phyloP scores from a whole-genome alignment of 2,797 vertebrate genomes.

The Protosalanx chinensis region DNA sequence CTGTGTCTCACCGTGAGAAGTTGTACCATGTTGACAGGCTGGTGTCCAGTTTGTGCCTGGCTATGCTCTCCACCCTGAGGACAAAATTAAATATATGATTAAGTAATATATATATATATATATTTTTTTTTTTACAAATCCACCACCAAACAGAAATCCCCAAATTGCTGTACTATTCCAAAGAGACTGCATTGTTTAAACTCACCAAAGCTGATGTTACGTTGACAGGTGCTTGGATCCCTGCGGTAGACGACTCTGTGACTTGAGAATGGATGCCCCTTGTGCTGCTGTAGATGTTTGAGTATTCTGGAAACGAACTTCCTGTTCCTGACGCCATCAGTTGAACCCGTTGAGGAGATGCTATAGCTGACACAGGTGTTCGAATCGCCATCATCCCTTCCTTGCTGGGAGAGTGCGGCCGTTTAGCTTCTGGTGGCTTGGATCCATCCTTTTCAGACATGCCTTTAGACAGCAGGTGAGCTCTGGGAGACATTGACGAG shows the following conservation, averaged over 20 bases:
- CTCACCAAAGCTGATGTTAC: constrained; percentile 84
- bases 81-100: constrained; percentile 46
- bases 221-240: constrained; percentile 79
- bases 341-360: constrained; percentile 85
- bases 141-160: background rate
- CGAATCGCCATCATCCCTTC: constrained; percentile 85
- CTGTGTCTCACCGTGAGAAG: constrained; percentile 84
- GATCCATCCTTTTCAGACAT: constrained; percentile 84
- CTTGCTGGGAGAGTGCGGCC: constrained; percentile 83
- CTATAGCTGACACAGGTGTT: constrained; percentile 73
- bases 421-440: constrained; percentile 82
- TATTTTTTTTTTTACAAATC: no score
- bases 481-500: constrained; percentile 75
- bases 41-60: constrained; percentile 74
- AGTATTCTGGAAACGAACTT: constrained; percentile 86
- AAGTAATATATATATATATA: background rate
- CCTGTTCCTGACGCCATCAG: constrained; percentile 81
- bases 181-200: background rate
- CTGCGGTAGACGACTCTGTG: constrained; percentile 74
- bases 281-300: constrained; percentile 81
- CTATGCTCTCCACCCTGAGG: constrained; percentile 77
- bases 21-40: constrained; percentile 95
- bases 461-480: constrained; percentile 81
- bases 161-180: background rate
- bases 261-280: constrained; percentile 84